Evolutionary conservation across 2,113 vertebrate species (phyloP).

Genomic region (Stigmatopora argus): DNA sequence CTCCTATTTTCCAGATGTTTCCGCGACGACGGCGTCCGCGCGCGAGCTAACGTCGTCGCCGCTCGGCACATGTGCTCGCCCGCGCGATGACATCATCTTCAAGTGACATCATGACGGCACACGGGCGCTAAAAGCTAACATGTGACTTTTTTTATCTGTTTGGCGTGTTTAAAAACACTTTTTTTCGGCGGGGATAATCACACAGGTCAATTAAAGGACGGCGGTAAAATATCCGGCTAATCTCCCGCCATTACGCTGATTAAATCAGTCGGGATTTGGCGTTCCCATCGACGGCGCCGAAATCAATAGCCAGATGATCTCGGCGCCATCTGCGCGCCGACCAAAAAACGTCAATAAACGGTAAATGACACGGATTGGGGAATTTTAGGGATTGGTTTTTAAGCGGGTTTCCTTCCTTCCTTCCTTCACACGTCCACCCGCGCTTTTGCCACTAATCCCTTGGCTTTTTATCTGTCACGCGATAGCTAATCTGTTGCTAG

Average conservation of each 20-base stretch:
- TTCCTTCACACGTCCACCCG: conserved; percentile 30
- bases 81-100: background rate
- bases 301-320: conserved; percentile 72
- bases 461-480: conserved; percentile 14
- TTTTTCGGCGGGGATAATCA: background rate
- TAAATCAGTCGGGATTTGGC: conserved; percentile 75
- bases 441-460: conserved; percentile 34
- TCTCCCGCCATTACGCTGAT: conserved; percentile 78
- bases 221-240: conserved; percentile 74
- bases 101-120: background rate
- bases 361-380: conserved; percentile 37
- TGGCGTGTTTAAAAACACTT: background rate
- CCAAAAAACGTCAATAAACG: conserved; percentile 35
- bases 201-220: conserved; percentile 71
- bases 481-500: background rate
- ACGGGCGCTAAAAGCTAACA: background rate
- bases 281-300: conserved; percentile 71
- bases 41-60: background rate
- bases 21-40: background rate
- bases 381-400: conserved; percentile 16
- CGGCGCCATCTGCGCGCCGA: conserved; percentile 33
- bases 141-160: too few relatives aligned
- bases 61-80: background rate
- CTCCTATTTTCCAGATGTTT: background rate
- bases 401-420: conserved; percentile 24